Conservation (phyloP, 2,113 vertebrate genomes). For the Melanerpes formicivorus region DNA sequence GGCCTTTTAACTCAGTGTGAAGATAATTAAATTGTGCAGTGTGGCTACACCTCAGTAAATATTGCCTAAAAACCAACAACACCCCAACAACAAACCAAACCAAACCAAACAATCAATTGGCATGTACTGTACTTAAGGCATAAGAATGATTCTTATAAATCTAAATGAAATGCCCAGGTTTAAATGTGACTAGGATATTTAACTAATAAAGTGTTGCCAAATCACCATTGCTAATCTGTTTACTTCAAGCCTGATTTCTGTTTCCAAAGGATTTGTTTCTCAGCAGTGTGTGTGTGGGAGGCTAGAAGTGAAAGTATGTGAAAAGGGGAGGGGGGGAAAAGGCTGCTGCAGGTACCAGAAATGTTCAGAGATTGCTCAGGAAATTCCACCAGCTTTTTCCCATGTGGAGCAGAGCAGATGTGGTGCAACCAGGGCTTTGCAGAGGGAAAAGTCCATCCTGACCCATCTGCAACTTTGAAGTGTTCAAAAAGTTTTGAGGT, state of each 20-base stretch:
- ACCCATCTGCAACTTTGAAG: neutral
- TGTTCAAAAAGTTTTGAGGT: neutral
- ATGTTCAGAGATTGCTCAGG: neutral
- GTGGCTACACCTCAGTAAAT: constrained; percentile 72
- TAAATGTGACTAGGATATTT: constrained; percentile 66
- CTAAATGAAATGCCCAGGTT: constrained; percentile 75
- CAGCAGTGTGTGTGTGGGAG: constrained; percentile 17
- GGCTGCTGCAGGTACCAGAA: constrained; percentile 45
- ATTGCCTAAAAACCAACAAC: constrained; percentile 9
- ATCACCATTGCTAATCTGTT: constrained; percentile 74
- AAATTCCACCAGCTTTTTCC: neutral
- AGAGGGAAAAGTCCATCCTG: neutral
- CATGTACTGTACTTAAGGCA: constrained; percentile 73
- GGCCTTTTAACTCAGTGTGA: constrained; percentile 20
- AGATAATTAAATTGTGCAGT: constrained; percentile 68
- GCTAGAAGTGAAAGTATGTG: neutral
- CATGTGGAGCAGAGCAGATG: neutral
- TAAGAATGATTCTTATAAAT: constrained; percentile 76
- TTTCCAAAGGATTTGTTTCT: constrained; percentile 69
- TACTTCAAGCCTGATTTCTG: constrained; percentile 69
- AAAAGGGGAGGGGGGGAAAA: neutral
- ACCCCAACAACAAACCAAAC: no score
- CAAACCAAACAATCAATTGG: constrained; percentile 29
- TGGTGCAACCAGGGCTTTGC: neutral
- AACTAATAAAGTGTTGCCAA: constrained; percentile 75